Evolutionary conservation across 1,140 invertebrate genomes (phyloP).

Genomic region (Magallana gigas): DNA sequence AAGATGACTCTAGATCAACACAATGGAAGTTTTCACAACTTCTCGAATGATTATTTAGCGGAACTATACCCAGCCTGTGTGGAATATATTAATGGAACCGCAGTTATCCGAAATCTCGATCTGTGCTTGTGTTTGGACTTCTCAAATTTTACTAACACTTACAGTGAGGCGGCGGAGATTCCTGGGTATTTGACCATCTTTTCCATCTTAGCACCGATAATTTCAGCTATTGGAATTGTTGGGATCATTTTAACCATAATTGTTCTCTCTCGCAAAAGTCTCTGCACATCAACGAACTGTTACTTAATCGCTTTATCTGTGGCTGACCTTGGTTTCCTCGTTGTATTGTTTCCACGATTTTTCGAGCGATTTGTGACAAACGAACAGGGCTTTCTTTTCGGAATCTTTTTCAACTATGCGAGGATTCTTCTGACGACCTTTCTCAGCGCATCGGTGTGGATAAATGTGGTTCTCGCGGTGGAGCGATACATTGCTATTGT

Average conservation of each 20-base stretch:
- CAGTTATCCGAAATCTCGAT: neutral
- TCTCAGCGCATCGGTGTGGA: conserved; percentile 81
- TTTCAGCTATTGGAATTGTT: conserved; percentile 80
- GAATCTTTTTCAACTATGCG: conserved; percentile 51
- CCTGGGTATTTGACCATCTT: neutral
- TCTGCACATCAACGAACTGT: conserved; percentile 86
- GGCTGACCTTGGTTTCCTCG: conserved; percentile 85
- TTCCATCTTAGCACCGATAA: conserved; percentile 26
- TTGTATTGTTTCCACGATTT: conserved; percentile 77
- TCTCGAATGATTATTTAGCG: neutral
- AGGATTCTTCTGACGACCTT: conserved; percentile 58
- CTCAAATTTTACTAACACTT: neutral
- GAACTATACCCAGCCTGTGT: neutral
- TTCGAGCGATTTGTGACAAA: conserved; percentile 39
- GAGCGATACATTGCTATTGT: conserved; percentile 88
- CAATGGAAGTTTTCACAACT: neutral
- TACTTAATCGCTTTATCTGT: conserved; percentile 87
- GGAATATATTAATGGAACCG: neutral
- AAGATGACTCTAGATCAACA: neutral
- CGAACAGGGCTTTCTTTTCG: conserved; percentile 34
- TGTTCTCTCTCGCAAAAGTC: conserved; percentile 85
- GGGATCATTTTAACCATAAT: conserved; percentile 87
- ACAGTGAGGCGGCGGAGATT: neutral
- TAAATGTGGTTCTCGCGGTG: conserved; percentile 87
- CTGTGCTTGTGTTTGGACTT: neutral